Evolutionary conservation across 1,140 invertebrate genomes (phyloP), one percentile per base, ranked within the genome.

Genomic region (Nylanderia fulva): DNA sequence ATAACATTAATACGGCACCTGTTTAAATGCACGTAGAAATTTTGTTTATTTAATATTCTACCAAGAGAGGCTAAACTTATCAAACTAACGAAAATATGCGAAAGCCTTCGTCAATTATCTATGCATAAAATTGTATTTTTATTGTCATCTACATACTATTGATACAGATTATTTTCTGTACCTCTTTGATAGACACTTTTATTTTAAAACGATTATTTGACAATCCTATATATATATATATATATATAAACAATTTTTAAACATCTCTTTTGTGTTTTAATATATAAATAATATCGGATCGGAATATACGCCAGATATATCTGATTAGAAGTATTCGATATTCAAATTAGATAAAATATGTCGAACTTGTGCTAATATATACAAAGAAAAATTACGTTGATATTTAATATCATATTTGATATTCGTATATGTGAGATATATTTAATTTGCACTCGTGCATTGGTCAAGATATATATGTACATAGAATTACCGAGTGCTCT

Each of bases 401-500:
- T 61, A 15, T 36, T 79, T 54, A 66, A 69, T 48, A 48, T 39
- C n/a, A 64, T n/a, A n/a, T 45, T 84, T 54, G 21, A 69, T 33
- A 56, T 76, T 27, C 39, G 18, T 18, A 80, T 54, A 69, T 39
- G 8, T 61, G 8, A 1, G 52, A 6, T n/a, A n/a, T 2, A 36
- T 63, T 27, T 75, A 74, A 72, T 60, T 39, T 39, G 61, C 45
- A n/a, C 45, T 48, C 15, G 15, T 18, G 13, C 5, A 5, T 60
- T 24, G 6, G n/a, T 61, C 6, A n/a, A 54, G 33, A 36, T 58
- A 36, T 58, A 36, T 33, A 42, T 82, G 33, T 85, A 82, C 15
- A 64, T 82, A 58, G 63, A 84, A 74, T 84, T 76, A 63, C 15
- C 45, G 21, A 64, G 33, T 21, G 58, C 39, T 60, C n/a, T 61